phyloP scores from a whole-genome alignment of 1,140 invertebrate genomes.

The Propsilocerus akamusi region DNA sequence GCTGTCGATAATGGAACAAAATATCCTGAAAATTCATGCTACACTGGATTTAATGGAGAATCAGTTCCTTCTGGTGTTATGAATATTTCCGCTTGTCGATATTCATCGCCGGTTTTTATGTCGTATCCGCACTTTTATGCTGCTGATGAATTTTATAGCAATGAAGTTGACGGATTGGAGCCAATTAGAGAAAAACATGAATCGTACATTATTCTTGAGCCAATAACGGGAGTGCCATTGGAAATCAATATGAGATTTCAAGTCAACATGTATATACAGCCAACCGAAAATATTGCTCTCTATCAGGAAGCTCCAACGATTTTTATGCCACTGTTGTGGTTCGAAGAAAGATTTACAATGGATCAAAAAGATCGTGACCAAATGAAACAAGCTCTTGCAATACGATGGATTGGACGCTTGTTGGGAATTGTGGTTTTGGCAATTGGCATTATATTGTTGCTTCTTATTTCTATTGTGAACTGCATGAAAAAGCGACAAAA shows the following conservation, averaged over 20 bases:
- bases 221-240: slow-evolving; percentile 34
- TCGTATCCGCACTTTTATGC: slow-evolving; percentile 63
- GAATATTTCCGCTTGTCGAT: slow-evolving; percentile 37
- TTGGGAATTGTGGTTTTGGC: slow-evolving; percentile 21
- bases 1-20: slow-evolving; percentile 27
- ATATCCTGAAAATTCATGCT: slow-evolving; percentile 44
- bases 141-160: slow-evolving; percentile 36
- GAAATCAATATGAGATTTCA: slow-evolving; percentile 39
- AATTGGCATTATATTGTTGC: slow-evolving; percentile 6
- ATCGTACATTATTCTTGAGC: background rate
- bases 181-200: slow-evolving; percentile 16
- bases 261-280: slow-evolving; percentile 41
- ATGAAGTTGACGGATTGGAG: slow-evolving; percentile 28
- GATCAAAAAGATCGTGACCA: slow-evolving; percentile 27
- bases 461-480: too few species aligned
- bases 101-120: slow-evolving; percentile 48
- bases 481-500: too few species aligned
- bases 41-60: slow-evolving; percentile 37
- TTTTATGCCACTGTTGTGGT: slow-evolving; percentile 44
- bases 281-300: slow-evolving; percentile 23
- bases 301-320: background rate
- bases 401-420: slow-evolving; percentile 17
- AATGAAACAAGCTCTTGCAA: slow-evolving; percentile 26
- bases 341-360: slow-evolving; percentile 36
- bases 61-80: slow-evolving; percentile 33